A percentile compares a stretch with the other conserved stretches of the same genome.
Evolutionary conservation across 2,113 vertebrate species (phyloP).

Genomic region (Oriolus oriolus): DNA sequence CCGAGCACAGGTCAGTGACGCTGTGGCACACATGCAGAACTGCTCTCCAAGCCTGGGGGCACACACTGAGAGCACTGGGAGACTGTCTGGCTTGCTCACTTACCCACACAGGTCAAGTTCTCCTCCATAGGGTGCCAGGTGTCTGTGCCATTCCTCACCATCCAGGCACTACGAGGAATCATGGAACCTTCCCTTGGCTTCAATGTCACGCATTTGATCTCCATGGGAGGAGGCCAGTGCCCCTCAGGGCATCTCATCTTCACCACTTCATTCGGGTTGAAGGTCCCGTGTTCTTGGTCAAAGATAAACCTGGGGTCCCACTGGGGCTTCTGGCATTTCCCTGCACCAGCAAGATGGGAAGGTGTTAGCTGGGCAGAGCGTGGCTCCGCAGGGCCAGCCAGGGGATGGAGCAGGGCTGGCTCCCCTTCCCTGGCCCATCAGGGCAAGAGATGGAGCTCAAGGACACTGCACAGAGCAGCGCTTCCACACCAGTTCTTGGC

Average conservation of each 20-base stretch:
- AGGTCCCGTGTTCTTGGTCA: not conserved
- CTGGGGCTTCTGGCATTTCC: slow-evolving; percentile 6
- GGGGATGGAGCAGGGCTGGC: not conserved
- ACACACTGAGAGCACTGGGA: not conserved
- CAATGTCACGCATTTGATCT: not conserved
- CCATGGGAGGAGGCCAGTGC: not conserved
- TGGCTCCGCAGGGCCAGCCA: not conserved
- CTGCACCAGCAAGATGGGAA: not conserved
- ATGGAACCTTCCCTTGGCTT: not conserved
- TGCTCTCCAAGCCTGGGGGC: not conserved
- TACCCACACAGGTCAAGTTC: slow-evolving; percentile 10
- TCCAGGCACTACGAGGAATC: not conserved
- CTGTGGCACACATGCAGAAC: not conserved
- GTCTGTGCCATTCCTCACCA: not conserved
- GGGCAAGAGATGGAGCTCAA: not conserved
- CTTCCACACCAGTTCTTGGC: rapidly evolving
- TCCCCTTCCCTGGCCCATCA: not conserved
- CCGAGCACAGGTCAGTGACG: rapidly evolving
- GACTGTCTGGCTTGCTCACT: not conserved
- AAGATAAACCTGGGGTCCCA: not conserved
- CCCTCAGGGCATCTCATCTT: not conserved
- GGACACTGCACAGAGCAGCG: not conserved
- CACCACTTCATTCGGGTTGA: not conserved
- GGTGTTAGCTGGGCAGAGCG: not conserved
- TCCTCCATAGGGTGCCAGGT: not conserved